Percentiles rank a stretch among this genome's conserved stretches.
phyloP scores from a whole-genome alignment of 2,888 invertebrate species.

The Drosophila merina region DNA sequence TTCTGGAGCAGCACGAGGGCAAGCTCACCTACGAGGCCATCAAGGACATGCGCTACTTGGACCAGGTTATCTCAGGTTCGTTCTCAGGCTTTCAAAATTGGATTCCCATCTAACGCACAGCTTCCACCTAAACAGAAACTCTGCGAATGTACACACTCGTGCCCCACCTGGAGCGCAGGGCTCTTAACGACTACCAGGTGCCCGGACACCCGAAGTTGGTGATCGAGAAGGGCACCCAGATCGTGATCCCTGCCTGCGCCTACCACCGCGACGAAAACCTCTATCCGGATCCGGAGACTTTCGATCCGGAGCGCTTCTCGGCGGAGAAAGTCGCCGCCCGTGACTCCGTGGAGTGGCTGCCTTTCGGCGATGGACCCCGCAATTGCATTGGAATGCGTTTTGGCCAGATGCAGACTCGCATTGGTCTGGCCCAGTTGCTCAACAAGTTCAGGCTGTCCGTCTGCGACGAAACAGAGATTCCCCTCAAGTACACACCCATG shows the following conservation, averaged over 20 bases:
- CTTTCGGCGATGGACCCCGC: slow-evolving; percentile 82
- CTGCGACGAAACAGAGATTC: slow-evolving; percentile 66
- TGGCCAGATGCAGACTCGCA: slow-evolving; percentile 76
- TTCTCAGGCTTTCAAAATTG: background rate
- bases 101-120: background rate
- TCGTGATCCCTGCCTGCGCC: slow-evolving; percentile 81
- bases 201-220: slow-evolving; percentile 84
- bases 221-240: slow-evolving; percentile 83
- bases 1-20: slow-evolving; percentile 80
- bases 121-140: slow-evolving; percentile 84
- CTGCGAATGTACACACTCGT: slow-evolving; percentile 86
- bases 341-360: slow-evolving; percentile 81
- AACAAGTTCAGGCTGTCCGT: slow-evolving; percentile 69
- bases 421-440: slow-evolving; percentile 77
- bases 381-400: slow-evolving; percentile 82
- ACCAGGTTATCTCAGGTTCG: slow-evolving; percentile 84
- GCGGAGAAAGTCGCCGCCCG: slow-evolving; percentile 85
- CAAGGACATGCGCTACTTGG: slow-evolving; percentile 84
- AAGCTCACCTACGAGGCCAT: slow-evolving; percentile 82
- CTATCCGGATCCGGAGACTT: slow-evolving; percentile 86
- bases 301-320: slow-evolving; percentile 87
- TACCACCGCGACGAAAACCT: slow-evolving; percentile 85
- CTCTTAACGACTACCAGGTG: slow-evolving; percentile 85
- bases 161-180: slow-evolving; percentile 84
- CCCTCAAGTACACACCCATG: slow-evolving; percentile 56